Base-by-base conservation (phyloP, 2,888 invertebrate genomes). In the Schizotus pectinicornis region DNA sequence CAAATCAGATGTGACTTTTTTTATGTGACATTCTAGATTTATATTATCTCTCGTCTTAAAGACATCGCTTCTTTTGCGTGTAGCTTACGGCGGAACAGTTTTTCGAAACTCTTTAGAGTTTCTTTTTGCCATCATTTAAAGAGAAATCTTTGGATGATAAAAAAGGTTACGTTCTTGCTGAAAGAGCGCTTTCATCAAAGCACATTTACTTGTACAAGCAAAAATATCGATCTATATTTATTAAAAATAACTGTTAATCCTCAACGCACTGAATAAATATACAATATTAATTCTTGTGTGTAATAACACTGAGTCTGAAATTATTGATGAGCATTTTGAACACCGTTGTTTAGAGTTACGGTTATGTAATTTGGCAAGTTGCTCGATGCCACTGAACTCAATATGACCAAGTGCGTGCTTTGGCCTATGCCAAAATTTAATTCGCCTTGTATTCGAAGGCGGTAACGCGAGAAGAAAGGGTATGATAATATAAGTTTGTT, bases 361-460 rank as follows among this genome's bases (percentile, higher is more conserved):
- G 43, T 52, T 43, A 43, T 43, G 43, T 51, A 42, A 51, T 30
- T 34, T 38, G 36, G 12, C 7, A 9, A 41, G 8, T 31, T 22
- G 22, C 22, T 22, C 22, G 22, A 22, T 31, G 11, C 14, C 51
- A 51, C 34, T 51, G 51, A 51, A 51, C 51, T 36, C 51, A 11
- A 34, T 30, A 38, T 49, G 48, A 36, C 37, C 22, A 22, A 22
- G 22, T 22, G 22, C 37, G 13, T 38, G 31, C 48, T 31, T n/a
- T 7, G 47, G 9, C 1, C 11, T 22, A 35, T 47, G 47, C 50
- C 48, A 48, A 48, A 48, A 39, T 38, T 41, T 50, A n/a, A 50
- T 39, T 41, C 32, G 38, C 31, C 13, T 32, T 11, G 11, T 30
- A 31, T 48, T 47, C n/a, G 37, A 48, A 9, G 32, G 30, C 9